Percentiles rank a stretch among this genome's conserved stretches.
These are phyloP conservation scores for Strongylocentrotus purpuratus DNA, from an alignment of 35 echinoderm and acorn worm genomes.

Conservation along the genomic window DNA sequence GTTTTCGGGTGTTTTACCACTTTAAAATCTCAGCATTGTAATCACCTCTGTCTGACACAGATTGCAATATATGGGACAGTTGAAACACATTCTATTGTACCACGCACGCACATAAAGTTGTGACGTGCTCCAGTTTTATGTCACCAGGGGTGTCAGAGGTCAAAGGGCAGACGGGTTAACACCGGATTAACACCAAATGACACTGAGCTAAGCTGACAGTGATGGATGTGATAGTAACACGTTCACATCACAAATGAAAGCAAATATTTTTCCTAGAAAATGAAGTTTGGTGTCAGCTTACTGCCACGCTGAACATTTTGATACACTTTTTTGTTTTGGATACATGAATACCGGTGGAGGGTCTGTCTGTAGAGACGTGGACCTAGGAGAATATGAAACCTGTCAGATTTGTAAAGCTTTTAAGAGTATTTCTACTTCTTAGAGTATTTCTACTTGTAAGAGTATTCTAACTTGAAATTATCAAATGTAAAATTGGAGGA, in stretches of 20 bases:
- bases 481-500: too few species aligned
- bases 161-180: neutral
- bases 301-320: neutral
- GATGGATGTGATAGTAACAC: neutral
- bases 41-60: neutral
- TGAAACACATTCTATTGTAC: neutral
- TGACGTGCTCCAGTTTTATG: neutral
- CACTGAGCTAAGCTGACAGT: neutral
- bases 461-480: too few species aligned
- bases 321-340: too few species aligned
- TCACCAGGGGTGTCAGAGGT: neutral
- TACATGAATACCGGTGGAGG: too few species aligned
- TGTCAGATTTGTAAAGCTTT: too few species aligned
- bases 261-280: neutral
- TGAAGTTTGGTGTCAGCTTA: neutral
- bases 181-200: neutral
- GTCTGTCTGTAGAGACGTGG: too few species aligned
- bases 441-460: too few species aligned
- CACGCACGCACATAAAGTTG: neutral
- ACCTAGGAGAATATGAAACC: too few species aligned
- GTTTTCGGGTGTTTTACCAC: neutral
- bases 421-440: too few species aligned
- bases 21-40: neutral
- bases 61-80: neutral
- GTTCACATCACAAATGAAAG: neutral